Conservation (phyloP, 2,888 invertebrate species). For the Drosophila nr. fundita region DNA sequence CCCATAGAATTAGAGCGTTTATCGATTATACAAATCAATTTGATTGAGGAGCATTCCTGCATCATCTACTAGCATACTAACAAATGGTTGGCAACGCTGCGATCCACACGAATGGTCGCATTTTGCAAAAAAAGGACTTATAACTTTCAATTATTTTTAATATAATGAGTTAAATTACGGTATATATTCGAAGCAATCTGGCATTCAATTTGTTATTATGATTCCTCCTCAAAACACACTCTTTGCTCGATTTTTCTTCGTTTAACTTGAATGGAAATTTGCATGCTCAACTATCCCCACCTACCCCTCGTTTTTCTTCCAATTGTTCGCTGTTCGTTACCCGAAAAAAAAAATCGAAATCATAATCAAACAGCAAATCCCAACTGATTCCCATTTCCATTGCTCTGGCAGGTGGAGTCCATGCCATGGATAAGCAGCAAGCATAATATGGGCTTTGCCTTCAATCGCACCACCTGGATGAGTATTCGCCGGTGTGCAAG, state of each 20-base stretch:
- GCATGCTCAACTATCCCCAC: slow-evolving; percentile 43
- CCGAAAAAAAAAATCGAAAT: not conserved
- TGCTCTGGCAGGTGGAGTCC: slow-evolving; percentile 90
- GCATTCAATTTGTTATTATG: not conserved
- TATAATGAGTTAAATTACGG: not conserved
- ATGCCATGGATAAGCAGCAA: slow-evolving; percentile 98
- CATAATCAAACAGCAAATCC: not conserved
- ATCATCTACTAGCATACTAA: slow-evolving; percentile 7
- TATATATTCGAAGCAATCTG: not conserved
- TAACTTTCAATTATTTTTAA: not conserved
- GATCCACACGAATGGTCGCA: not conserved
- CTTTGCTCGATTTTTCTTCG: slow-evolving; percentile 22
- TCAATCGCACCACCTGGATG: slow-evolving; percentile 95
- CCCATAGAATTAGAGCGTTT: slow-evolving; percentile 18
- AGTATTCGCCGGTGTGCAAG: slow-evolving; percentile 92
- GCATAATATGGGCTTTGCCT: slow-evolving; percentile 99
- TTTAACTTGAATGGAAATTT: slow-evolving; percentile 48
- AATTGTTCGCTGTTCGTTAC: slow-evolving; percentile 32
- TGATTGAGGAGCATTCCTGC: slow-evolving; percentile 3
- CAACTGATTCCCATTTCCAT: slow-evolving; percentile 3
- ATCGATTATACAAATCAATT: slow-evolving; percentile 9
- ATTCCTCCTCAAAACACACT: slow-evolving; percentile 12
- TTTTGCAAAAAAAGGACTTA: not conserved
- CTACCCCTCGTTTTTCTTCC: not conserved
- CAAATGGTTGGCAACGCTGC: slow-evolving; percentile 3